Base-by-base conservation (phyloP, 2,797 vertebrate species). In the Sibirionetta formosa region DNA sequence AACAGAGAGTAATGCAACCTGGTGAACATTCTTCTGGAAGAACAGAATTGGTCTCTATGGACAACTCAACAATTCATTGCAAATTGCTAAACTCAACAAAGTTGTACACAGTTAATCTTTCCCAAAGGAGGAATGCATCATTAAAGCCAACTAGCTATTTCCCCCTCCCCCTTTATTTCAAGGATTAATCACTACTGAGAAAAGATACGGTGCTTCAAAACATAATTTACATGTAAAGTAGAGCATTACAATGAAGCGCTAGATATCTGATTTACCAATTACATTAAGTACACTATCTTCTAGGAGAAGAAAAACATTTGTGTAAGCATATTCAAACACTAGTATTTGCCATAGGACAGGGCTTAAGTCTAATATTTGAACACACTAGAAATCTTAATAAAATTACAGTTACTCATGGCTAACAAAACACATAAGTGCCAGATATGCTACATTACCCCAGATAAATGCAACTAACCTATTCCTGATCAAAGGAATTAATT, bases 131-230 rank as follows among this genome's bases (percentile, higher is more conserved):
- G 38, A 70, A 77, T 77, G 63, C 38, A 93, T 95, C 83, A 91
- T 95, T 73, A 96, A 96, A 96, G 79, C 70, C 94, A 95, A 93
- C 53, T 73, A 85, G 36, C 33, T 77, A 35, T 70, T 86, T 81
- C 24, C 35, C 35, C 94, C 61, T 93, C 83, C 87, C 75, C 71
- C 57, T 88, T 58, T 53, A 89, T 93, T 95, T 71, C 50, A 94
- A 91, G 79, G 79, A 96, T 94, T 96, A 96, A 97, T 95, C 93
- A 97, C 81, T 88, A 68, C 14, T 83, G 87, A 89, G 97, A 93
- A 96, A 95, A 94, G 85, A 92, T 24, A 85, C 0, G 18, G 63
- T 90, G 66, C 77, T 96, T 96, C 88, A 94, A 96, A 95, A 95
- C 73, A 90, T 44, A 95, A 97, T 96, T 96, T 92, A 88, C 81